Evolutionary conservation across 2,113 vertebrate species (phyloP).

Genomic region (Epinephelus fuscoguttatus): DNA sequence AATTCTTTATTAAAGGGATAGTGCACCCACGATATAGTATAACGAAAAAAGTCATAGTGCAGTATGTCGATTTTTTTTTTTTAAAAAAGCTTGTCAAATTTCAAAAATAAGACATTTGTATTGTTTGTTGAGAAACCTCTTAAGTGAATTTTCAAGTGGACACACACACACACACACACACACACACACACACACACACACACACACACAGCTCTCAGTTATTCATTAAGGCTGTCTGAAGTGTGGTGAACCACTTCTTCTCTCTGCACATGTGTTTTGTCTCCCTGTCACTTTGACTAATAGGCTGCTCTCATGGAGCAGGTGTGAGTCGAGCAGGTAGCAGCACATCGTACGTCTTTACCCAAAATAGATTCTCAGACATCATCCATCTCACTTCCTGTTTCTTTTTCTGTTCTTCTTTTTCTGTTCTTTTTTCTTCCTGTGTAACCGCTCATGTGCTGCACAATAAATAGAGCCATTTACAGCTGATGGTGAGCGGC

Average conservation of each 20-base stretch:
- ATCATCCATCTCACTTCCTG: slow-evolving; percentile 47
- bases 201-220: neutral
- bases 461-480: neutral
- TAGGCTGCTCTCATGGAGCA: slow-evolving; percentile 38
- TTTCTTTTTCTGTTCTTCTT: neutral
- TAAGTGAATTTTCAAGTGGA: too few species aligned
- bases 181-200: neutral
- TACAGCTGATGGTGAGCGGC: too few species aligned
- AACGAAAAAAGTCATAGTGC: too few species aligned
- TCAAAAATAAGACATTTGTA: too few species aligned
- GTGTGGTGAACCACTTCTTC: neutral
- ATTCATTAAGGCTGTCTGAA: neutral
- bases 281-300: slow-evolving; percentile 65
- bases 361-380: slow-evolving; percentile 30
- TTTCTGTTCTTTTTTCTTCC: neutral
- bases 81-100: too few species aligned
- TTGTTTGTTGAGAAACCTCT: too few species aligned
- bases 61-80: too few species aligned
- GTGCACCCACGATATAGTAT: too few species aligned
- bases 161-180: neutral
- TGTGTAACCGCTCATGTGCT: neutral
- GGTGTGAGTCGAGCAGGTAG: slow-evolving; percentile 52
- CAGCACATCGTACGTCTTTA: neutral
- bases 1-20: too few species aligned
- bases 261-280: neutral